Evolutionary conservation across 2,113 vertebrate genomes (phyloP).

Genomic region (Physeter macrocephalus): DNA sequence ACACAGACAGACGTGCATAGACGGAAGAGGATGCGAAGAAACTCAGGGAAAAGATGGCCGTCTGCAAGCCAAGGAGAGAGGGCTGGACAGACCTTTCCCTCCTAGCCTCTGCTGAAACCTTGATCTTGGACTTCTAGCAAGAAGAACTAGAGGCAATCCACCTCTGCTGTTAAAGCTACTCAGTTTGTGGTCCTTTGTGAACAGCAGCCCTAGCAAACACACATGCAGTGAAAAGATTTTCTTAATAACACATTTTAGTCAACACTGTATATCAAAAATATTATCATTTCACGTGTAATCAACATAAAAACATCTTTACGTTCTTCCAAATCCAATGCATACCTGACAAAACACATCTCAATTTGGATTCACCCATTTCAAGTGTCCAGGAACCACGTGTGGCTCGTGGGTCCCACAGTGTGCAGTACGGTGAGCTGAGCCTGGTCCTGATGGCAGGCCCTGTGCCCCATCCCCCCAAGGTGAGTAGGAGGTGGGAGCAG

Average conservation of each 20-base stretch:
- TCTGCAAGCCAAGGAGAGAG: background rate
- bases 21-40: background rate
- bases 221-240: background rate
- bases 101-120: background rate
- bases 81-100: background rate
- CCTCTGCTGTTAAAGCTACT: background rate
- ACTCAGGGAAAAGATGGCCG: background rate
- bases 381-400: background rate
- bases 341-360: background rate
- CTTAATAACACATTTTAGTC: background rate
- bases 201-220: background rate
- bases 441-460: background rate
- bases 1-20: background rate
- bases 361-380: background rate
- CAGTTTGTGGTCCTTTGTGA: background rate
- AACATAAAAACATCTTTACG: background rate
- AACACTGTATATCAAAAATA: background rate
- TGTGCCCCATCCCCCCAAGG: accelerated
- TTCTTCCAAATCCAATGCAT: background rate
- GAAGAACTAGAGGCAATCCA: background rate
- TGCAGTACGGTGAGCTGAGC: background rate
- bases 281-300: background rate
- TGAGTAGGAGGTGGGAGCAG: background rate
- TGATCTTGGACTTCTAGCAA: background rate
- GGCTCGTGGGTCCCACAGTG: accelerated